Evolutionary conservation across 2,888 invertebrate genomes (phyloP).

Genomic region (Callinectes sapidus): DNA sequence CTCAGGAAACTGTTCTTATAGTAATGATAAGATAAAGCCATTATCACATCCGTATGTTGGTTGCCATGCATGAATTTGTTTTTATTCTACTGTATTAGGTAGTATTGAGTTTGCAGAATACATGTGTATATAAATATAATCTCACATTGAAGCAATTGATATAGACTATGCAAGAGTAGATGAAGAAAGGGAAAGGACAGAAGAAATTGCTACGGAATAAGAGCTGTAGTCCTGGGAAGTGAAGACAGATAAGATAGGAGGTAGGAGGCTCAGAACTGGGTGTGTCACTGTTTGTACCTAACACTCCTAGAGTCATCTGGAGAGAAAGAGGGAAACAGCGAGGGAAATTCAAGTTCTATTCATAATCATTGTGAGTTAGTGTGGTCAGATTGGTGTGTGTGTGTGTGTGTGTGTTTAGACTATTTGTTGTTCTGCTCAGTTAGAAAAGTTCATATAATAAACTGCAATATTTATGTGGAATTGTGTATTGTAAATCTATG

Average conservation of each 20-base stretch:
- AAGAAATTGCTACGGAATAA: not conserved
- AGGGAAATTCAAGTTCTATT: not conserved
- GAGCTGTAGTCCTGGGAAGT: not conserved
- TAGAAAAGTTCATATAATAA: not conserved
- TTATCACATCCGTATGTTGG: constrained; percentile 33
- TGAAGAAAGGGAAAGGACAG: not conserved
- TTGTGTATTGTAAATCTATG: not conserved
- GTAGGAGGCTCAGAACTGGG: not conserved
- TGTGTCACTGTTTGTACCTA: not conserved
- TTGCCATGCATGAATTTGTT: not conserved
- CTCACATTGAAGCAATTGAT: not conserved
- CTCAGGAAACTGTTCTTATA: not conserved
- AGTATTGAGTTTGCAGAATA: not conserved
- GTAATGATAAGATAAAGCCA: not conserved
- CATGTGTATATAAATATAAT: not conserved
- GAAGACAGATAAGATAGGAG: constrained; percentile 21
- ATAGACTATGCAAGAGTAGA: not conserved
- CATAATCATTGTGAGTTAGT: not conserved
- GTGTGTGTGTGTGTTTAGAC: not conserved
- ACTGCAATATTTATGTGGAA: not conserved
- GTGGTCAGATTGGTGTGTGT: no score
- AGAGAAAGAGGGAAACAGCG: no score
- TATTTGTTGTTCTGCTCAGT: not conserved
- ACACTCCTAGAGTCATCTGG: not conserved
- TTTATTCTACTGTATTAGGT: not conserved